These are phyloP conservation scores for Aphidius gifuensis DNA, from an alignment of 1,140 invertebrate species.

Conservation along the genomic window DNA sequence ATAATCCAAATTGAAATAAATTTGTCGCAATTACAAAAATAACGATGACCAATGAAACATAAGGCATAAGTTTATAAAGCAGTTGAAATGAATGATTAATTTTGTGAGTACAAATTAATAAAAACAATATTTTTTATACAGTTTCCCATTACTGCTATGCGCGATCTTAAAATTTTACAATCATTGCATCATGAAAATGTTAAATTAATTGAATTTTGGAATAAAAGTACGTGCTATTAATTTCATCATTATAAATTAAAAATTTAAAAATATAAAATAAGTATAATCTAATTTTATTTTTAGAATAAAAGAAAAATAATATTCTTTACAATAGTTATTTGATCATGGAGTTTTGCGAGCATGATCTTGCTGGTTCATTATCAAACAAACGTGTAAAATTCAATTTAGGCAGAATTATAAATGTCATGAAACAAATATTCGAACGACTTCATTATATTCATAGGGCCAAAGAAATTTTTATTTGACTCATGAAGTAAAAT, in stretches of 20 bases:
- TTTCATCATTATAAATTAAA: no score
- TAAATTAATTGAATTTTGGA: conserved; percentile 94
- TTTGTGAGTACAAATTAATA: conserved; percentile 7
- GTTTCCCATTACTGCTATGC: conserved; percentile 96
- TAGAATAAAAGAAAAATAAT: conserved; percentile 79
- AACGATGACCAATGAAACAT: conserved; percentile 99
- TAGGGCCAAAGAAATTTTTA: conserved; percentile 87
- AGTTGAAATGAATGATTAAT: conserved; percentile 15
- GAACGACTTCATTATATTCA: conserved; percentile 98
- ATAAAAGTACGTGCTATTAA: conserved; percentile 61
- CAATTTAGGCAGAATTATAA: conserved; percentile 95
- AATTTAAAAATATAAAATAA: conserved; percentile 9
- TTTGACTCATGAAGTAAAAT: no score
- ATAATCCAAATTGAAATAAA: conserved; percentile 79
- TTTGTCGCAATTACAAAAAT: conserved; percentile 98
- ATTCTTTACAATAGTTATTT: conserved; percentile 94
- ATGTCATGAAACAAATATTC: conserved; percentile 95
- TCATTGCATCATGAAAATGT: conserved; percentile 96
- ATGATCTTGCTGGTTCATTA: conserved; percentile 94
- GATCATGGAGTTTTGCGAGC: conserved; percentile 99
- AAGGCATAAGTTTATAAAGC: conserved; percentile 91
- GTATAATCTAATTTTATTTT: conserved; percentile 36
- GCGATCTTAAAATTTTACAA: conserved; percentile 97
- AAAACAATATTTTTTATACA: conserved; percentile 53
- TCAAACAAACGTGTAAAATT: conserved; percentile 97